Base-by-base conservation (phyloP, 2,797 vertebrate species). In the Paramormyrops hopkinsi region DNA sequence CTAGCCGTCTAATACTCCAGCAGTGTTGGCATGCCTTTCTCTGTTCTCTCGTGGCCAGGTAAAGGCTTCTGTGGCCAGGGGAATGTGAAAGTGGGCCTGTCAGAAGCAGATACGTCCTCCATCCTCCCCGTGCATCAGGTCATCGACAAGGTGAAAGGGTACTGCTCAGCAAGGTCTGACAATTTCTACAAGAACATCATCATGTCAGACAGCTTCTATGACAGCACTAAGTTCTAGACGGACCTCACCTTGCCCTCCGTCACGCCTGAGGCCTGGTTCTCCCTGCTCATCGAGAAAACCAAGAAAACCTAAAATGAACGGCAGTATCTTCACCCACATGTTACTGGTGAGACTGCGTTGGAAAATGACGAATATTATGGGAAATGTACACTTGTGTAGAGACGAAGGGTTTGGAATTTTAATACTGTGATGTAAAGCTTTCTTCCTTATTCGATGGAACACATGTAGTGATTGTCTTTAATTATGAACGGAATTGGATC, bases 121-220 rank as follows among this genome's bases (percentile, higher is more conserved):
- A 97, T 98, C 94, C 96, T 98, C 84, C 98, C 97, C 0, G 97
- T 98, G 91, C 97, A 98, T 92, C 97, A 99, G 92, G 97, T 98
- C 95, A 97, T 99, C 91, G 97, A 98, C 94, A 99, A 99, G 92
- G 97, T 98, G 91, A 98, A 97, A 91, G 97, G 96, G 90, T 99
- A 99, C 94, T 99, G 97, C 94, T 97, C 95, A 88, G 95, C 97
- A 5, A 97, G 96, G 92, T 98, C 97, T 0, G 97, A 99, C 93
- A 98, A 97, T 94, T 99, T 99, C 96, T 99, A 98, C 95, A 98
- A 98, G 95, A 99, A 98, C 93, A 98, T 99, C 93, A 98, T 99
- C 90, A 95, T 98, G 96, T 98, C 98, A 0, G 98, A 99, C 90
- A 96, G 97, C 87, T 98, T 98, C 90, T 96, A 96, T 93, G 95